Conservation (phyloP, 2,888 invertebrate species). For the Drosophila borealis region DNA sequence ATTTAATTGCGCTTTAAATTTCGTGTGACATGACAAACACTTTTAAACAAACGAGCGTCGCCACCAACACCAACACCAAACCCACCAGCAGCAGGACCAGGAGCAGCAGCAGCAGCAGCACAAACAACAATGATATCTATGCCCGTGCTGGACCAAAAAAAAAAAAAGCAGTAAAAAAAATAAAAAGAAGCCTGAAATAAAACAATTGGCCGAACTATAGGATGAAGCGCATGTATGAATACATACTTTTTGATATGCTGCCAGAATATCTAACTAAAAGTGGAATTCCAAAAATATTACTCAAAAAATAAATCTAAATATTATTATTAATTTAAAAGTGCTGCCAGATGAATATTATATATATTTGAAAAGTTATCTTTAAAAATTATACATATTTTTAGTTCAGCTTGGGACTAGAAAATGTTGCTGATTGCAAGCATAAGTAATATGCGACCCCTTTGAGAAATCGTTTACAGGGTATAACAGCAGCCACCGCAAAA, state of each 20-base stretch:
- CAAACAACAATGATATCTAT: slow-evolving; percentile 7
- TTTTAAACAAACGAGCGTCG: slow-evolving; percentile 46
- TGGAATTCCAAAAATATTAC: not conserved
- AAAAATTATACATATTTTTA: too few species aligned
- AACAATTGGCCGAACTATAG: not conserved
- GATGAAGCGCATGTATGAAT: not conserved
- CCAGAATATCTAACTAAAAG: not conserved
- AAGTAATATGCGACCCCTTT: not conserved
- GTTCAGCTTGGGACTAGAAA: too few species aligned
- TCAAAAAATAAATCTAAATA: not conserved
- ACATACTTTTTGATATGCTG: not conserved
- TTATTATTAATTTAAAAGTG: not conserved
- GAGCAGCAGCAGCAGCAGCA: slow-evolving; percentile 12
- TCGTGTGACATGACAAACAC: slow-evolving; percentile 41
- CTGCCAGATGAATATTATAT: not conserved
- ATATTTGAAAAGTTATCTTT: too few species aligned
- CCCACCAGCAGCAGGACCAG: slow-evolving; percentile 13
- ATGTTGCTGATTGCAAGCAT: too few species aligned
- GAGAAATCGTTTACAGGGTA: slow-evolving; percentile 9
- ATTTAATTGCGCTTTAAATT: slow-evolving; percentile 75
- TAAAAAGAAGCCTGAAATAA: slow-evolving; percentile 14
- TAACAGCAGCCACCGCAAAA: not conserved
- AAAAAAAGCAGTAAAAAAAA: not conserved
- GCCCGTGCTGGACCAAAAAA: slow-evolving; percentile 15
- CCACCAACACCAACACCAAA: slow-evolving; percentile 14